Base-by-base conservation (phyloP, 2,113 vertebrate species). In the Petrocephalus microphthalmus region DNA sequence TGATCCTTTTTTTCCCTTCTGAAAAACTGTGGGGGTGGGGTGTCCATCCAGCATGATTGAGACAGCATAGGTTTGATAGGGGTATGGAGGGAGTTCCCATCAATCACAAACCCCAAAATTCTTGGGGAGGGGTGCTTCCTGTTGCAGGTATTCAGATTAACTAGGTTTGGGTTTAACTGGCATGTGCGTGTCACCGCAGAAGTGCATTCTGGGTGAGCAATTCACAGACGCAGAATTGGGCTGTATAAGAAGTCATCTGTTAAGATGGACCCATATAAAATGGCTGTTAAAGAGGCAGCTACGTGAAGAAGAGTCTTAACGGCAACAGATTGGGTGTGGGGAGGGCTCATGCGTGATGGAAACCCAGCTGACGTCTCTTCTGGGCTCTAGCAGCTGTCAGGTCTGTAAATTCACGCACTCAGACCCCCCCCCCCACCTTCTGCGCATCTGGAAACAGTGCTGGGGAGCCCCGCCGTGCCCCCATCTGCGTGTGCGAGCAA, bases 381-480 rank as follows among this genome's bases (percentile, higher is more conserved):
- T 96, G 96, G 96, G 96, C 96, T 96, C 94, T 94, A 96, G 96
- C 96, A 98, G 97, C 97, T 98, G 97, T 96, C 95, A 94, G 94
- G 57, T 92, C 95, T 94, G 96, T 96, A 90, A 93, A 96, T 96
- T 96, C 95, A 94, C 94, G 94, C 94, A 93, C 93, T 96, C 94
- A 94, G 93, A 96, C 93, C 88, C 51, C 91, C 89, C 89, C 92
- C 60, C 2, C 47, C 67, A 94, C 92, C 92, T 95, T 94, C 94
- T 93, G 91, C 91, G 94, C 96, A 95, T 92, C 95, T 96, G 95
- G 94, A 92, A 93, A 90, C 89, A 78, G 93, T 88, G 90, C 88
- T 91, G 78, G 51, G 93, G 94, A 94, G 91, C 93, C 74, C 93
- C 90, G 92, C 93, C 92, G 88, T 87, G 91, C 92, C 91, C 92